A percentile compares a stretch with the other conserved stretches of the same genome.
These are phyloP conservation scores for Ctenomys sociabilis DNA, from an alignment of 2,113 vertebrate genomes.

Conservation along the genomic window DNA sequence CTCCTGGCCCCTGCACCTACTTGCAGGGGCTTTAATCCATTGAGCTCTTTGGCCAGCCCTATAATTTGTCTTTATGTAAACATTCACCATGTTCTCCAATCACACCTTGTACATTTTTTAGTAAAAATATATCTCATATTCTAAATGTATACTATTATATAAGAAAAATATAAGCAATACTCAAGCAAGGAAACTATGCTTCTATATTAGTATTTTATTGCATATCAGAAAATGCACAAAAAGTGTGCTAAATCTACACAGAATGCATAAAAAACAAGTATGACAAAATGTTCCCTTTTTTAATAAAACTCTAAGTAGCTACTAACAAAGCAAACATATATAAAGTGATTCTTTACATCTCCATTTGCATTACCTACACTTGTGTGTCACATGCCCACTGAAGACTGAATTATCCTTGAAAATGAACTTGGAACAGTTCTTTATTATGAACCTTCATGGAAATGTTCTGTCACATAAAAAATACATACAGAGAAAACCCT, in stretches of 20 bases:
- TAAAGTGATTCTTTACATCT: background rate
- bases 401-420: conserved; percentile 49
- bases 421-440: conserved; percentile 30
- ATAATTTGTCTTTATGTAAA: background rate
- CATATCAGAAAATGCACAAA: background rate
- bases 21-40: no score
- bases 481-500: conserved; percentile 8
- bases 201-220: conserved; percentile 6
- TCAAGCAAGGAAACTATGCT: background rate
- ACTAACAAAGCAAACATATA: background rate
- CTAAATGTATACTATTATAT: background rate
- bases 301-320: background rate
- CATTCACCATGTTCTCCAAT: background rate
- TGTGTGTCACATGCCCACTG: background rate
- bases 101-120: background rate
- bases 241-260: background rate
- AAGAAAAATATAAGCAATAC: background rate
- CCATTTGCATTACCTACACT: conserved; percentile 9
- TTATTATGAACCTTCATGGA: background rate
- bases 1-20: no score
- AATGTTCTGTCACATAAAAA: background rate
- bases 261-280: conserved; percentile 24
- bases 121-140: background rate
- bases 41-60: no score
- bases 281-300: background rate